Evolutionary conservation across 2,888 invertebrate genomes (phyloP).

Genomic region (Melolontha melolontha): DNA sequence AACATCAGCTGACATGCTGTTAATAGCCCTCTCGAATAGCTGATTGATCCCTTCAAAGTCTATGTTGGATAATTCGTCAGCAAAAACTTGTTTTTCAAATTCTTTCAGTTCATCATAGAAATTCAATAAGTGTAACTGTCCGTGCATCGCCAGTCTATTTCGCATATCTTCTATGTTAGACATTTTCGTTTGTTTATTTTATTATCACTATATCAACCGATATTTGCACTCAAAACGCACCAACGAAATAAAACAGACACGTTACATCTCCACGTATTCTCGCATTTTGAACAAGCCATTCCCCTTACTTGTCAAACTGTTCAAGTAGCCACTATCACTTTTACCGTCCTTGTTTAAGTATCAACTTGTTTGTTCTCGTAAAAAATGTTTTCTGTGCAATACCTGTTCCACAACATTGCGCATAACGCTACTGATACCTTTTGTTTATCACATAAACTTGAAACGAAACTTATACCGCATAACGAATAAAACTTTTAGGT

Average conservation of each 20-base stretch:
- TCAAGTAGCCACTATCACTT: slow-evolving; percentile 37
- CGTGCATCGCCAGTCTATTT: slow-evolving; percentile 43
- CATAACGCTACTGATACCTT: background rate
- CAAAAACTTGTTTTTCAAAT: slow-evolving; percentile 45
- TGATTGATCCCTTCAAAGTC: slow-evolving; percentile 56
- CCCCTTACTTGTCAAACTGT: slow-evolving; percentile 36
- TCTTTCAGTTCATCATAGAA: slow-evolving; percentile 51
- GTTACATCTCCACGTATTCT: slow-evolving; percentile 44
- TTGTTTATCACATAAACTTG: background rate
- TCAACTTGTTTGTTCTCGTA: slow-evolving; percentile 28
- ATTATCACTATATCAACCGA: slow-evolving; percentile 33
- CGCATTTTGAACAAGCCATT: slow-evolving; percentile 41
- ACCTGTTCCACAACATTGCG: slow-evolving; percentile 15
- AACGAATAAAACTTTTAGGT: slow-evolving; percentile 26
- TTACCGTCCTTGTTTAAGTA: slow-evolving; percentile 43
- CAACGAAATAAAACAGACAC: slow-evolving; percentile 42
- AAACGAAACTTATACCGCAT: background rate
- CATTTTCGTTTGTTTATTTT: slow-evolving; percentile 28
- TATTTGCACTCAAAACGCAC: slow-evolving; percentile 40
- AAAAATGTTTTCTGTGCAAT: slow-evolving; percentile 23
- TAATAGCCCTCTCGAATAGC: slow-evolving; percentile 56
- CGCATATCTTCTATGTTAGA: slow-evolving; percentile 29
- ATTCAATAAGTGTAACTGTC: slow-evolving; percentile 52
- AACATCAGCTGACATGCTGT: slow-evolving; percentile 70
- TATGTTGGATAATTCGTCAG: slow-evolving; percentile 49